phyloP scores from a whole-genome alignment of 1,140 invertebrate genomes.

The Philaenus spumarius region DNA sequence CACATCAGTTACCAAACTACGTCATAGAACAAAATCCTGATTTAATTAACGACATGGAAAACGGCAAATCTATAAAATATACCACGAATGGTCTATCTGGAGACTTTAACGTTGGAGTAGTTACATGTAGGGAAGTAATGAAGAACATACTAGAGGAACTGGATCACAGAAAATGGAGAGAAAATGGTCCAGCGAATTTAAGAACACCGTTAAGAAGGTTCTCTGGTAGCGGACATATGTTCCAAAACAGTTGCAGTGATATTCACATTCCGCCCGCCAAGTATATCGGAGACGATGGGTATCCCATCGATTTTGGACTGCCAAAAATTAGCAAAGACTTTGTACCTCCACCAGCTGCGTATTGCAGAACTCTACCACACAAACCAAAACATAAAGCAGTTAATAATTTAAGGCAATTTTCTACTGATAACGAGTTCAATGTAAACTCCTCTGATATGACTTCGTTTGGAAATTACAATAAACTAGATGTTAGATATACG shows the following conservation, averaged over 20 bases:
- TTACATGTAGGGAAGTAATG: constrained; percentile 32
- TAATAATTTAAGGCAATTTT: constrained; percentile 34
- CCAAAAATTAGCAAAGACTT: constrained; percentile 53
- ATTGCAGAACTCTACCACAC: constrained; percentile 62
- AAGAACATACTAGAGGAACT: constrained; percentile 1
- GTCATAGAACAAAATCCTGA: constrained; percentile 62
- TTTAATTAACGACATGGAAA: constrained; percentile 66
- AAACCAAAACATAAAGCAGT: constrained; percentile 50
- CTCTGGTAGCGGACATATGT: constrained; percentile 21
- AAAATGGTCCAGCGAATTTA: constrained; percentile 34
- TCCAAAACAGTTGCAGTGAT: constrained; percentile 38
- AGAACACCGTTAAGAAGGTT: constrained; percentile 21
- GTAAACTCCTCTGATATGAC: too few relatives aligned
- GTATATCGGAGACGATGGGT: constrained; percentile 64
- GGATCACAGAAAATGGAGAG: neutral
- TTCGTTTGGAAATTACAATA: too few relatives aligned
- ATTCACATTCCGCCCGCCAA: constrained; percentile 59
- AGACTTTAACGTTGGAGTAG: constrained; percentile 19
- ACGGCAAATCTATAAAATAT: constrained; percentile 47
- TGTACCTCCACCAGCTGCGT: constrained; percentile 41
- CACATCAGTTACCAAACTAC: constrained; percentile 39
- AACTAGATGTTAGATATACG: too few relatives aligned
- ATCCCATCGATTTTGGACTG: constrained; percentile 72
- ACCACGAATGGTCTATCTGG: constrained; percentile 38
- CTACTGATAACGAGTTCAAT: too few relatives aligned